A percentile compares a stretch with the other conserved stretches of the same genome.
These are phyloP conservation scores for Chelon auratus DNA, from an alignment of 2,797 vertebrate genomes.

Conservation along the genomic window DNA sequence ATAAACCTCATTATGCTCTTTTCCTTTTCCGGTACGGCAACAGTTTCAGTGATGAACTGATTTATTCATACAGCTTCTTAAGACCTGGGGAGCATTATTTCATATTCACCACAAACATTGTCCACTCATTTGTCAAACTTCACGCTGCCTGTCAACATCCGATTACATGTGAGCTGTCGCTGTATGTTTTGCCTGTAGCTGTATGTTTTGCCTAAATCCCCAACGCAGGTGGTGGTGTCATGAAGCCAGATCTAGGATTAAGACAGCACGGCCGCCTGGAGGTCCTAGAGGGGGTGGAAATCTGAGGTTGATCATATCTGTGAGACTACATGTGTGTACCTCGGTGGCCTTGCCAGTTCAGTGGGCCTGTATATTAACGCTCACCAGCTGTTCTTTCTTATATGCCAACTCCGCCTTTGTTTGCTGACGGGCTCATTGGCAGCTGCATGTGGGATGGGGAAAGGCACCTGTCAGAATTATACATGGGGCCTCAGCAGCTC, in stretches of 20 bases:
- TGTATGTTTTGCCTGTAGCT: conserved; percentile 30
- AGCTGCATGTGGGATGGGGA: conserved; percentile 70
- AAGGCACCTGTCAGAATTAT: conserved; percentile 77
- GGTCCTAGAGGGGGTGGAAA: conserved; percentile 47
- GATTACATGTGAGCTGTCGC: conserved; percentile 21
- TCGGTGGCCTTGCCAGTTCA: conserved; percentile 58
- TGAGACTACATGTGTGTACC: conserved; percentile 43
- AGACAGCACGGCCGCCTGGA: conserved; percentile 42
- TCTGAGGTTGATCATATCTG: conserved; percentile 40
- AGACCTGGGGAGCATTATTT: conserved; percentile 5
- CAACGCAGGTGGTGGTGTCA: conserved; percentile 46
- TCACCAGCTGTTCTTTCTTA: conserved; percentile 73
- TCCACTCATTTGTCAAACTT: conserved; percentile 32
- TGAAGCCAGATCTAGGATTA: conserved; percentile 65
- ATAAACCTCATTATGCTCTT: background rate
- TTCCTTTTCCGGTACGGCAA: background rate
- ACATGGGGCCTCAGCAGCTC: conserved; percentile 57
- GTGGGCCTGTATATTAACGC: conserved; percentile 61
- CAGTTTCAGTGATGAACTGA: background rate
- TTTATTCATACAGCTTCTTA: background rate
- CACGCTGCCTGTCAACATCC: conserved; percentile 14
- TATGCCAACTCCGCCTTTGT: conserved; percentile 74
- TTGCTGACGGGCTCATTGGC: conserved; percentile 75
- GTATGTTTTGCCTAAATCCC: conserved; percentile 39
- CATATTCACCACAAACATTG: background rate